A percentile compares a stretch with the other conserved stretches of the same genome.
phyloP scores from a whole-genome alignment of 2,113 vertebrate species.

The Indicator maculatus region DNA sequence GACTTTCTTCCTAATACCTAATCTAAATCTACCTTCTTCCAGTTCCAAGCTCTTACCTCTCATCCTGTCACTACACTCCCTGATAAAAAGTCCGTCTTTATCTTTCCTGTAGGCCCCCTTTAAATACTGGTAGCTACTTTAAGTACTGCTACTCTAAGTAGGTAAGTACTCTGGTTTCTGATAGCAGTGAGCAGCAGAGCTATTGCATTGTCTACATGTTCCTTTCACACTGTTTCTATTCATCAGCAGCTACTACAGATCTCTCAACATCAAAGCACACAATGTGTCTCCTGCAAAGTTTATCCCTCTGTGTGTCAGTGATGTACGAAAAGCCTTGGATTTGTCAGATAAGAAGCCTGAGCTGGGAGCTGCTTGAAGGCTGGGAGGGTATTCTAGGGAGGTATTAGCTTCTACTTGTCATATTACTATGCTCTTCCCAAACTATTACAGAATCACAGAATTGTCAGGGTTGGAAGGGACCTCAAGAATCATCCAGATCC shows the following conservation, averaged over 20 bases:
- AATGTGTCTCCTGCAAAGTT: background rate
- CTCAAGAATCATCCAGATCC: no score
- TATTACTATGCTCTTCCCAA: background rate
- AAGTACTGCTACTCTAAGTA: background rate
- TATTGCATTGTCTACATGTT: background rate
- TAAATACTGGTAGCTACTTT: no score
- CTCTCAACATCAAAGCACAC: background rate
- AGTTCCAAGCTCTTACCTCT: no score
- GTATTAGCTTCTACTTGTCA: background rate
- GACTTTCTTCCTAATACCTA: no score
- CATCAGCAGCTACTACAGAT: background rate
- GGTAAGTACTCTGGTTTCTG: no score
- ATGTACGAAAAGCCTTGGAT: background rate
- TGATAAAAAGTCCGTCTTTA: no score
- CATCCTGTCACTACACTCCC: no score
- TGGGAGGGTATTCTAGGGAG: background rate
- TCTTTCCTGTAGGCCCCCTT: no score
- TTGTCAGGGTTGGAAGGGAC: no score
- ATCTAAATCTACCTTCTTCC: no score
- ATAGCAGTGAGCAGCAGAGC: no score
- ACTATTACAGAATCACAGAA: no score
- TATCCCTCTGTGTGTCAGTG: background rate
- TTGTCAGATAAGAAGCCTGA: background rate
- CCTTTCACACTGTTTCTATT: background rate
- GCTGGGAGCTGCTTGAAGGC: background rate